Conservation (phyloP, 2,113 vertebrate species). For the Ibidorhyncha struthersii region DNA sequence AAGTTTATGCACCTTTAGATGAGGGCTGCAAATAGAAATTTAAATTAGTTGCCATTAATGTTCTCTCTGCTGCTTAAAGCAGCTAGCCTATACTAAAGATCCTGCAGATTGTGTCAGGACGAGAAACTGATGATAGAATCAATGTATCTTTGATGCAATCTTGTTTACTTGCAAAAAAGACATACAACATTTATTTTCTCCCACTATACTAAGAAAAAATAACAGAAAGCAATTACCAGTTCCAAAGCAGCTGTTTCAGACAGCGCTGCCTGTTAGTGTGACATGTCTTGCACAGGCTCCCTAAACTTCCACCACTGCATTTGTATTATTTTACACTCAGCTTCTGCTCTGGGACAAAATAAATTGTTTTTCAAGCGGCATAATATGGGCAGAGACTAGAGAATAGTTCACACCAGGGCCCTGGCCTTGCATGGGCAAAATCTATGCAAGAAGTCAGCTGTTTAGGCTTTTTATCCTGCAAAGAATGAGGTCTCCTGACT, state of each 20-base stretch:
- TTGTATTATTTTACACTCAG: not conserved
- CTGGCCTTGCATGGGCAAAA: not conserved
- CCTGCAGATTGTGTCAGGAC: not conserved
- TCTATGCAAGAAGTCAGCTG: not conserved
- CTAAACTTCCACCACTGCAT: not conserved
- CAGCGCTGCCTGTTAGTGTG: fast-evolving
- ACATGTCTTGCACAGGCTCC: not conserved
- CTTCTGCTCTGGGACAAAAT: not conserved
- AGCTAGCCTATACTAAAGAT: not conserved
- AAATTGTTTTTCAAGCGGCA: not conserved
- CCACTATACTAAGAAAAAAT: not conserved
- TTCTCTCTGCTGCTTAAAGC: not conserved
- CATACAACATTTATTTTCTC: not conserved
- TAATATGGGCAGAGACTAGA: not conserved
- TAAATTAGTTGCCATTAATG: not conserved
- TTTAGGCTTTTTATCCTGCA: not conserved
- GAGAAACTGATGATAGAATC: not conserved
- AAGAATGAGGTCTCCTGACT: not conserved
- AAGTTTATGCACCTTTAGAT: not conserved
- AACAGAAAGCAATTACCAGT: not conserved
- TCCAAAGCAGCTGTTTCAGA: not conserved
- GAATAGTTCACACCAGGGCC: fast-evolving
- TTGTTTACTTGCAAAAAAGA: not conserved
- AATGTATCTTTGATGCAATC: not conserved
- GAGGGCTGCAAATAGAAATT: not conserved